Base-by-base conservation (phyloP, 2,113 vertebrate species). In the Pterocles burchelli region DNA sequence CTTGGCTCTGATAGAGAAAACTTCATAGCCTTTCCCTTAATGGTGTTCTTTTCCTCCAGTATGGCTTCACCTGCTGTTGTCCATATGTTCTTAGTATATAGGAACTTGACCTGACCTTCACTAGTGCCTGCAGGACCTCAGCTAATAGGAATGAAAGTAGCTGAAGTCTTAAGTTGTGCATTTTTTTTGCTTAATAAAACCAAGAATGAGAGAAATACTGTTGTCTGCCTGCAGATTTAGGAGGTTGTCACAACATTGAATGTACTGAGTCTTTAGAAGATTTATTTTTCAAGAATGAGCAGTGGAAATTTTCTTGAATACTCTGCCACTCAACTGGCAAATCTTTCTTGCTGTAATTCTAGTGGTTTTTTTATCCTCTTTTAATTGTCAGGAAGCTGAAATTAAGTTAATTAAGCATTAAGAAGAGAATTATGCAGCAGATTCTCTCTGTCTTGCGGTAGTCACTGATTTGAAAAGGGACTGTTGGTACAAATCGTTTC, bases 331-430 rank as follows among this genome's bases (percentile, higher is more conserved):
- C 80, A 59, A 55, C 80, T 75, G 84, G 86, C 52, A 76, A n/a
- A 85, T 94, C 43, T 88, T 61, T 89, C 81, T 88, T 88, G 85
- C 68, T 92, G 31, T 72, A 92, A 54, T 81, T 94, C 70, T 94
- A 12, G 76, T 78, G 73, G 18, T 7, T 25, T n/a, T 68, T 72
- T 94, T 57, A 89, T 95, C 83, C 63, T 71, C 90, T 79, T 65
- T 45, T 89, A 90, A 89, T 92, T 92, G 92, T 95, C 93, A 95
- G 88, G 92, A 95, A 96, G 88, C 54, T 16, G 70, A 76, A 94
- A 9, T 86, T 95, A 88, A 93, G 70, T 94, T 96, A 96, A 97
- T 97, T 80, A 94, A 94, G 83, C 85, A 38, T 92, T 76, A 62
- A 66, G 90, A 45, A 86, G 73, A 86, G 92, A 95, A 87, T 97